Base-by-base conservation (phyloP, 2,797 vertebrate species). In the Emys orbicularis region DNA sequence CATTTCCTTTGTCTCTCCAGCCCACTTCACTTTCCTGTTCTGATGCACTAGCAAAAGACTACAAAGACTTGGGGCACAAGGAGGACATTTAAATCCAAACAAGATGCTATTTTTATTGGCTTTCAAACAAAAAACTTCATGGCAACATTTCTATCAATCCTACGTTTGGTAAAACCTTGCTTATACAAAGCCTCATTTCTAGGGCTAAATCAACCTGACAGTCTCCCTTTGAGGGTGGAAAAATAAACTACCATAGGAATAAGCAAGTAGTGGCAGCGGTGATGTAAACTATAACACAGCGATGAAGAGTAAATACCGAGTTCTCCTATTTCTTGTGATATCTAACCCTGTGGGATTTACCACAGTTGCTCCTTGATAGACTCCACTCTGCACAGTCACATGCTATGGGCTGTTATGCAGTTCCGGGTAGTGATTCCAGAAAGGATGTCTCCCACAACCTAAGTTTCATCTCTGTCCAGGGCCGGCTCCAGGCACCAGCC, bases 141-240 rank as follows among this genome's bases (percentile, higher is more conserved):
- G 87, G 87, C 90, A 95, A 94, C 53, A 83, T 96, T 93, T 93
- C 93, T 95, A 95, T 95, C 29, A 89, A 96, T 97, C 79, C 79
- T 83, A 93, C 74, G 72, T 93, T 96, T 95, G 92, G 72, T 72
- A 97, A 94, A 91, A 76, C 77, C 25, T 27, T 68, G 87, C 5
- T 88, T 95, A 96, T 92, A 94, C 65, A 96, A 96, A 97, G 87
- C 90, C 84, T 95, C 53, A 80, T 92, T 96, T 94, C 80, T 94
- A 89, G 93, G 87, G 86, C 94, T 97, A 96, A 94, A 97, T 97
- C 95, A 92, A 79, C 34, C 79, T 96, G 93, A 95, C 93, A 97
- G 95, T 34, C 65, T 87, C 95, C 88, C 94, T 96, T 92, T 92
- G 96, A 91, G 83, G 81, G 87, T 76, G 61, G 90, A 95, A 97